Evolutionary conservation across 2,797 vertebrate genomes (phyloP).

Genomic region (Karalla daura): DNA sequence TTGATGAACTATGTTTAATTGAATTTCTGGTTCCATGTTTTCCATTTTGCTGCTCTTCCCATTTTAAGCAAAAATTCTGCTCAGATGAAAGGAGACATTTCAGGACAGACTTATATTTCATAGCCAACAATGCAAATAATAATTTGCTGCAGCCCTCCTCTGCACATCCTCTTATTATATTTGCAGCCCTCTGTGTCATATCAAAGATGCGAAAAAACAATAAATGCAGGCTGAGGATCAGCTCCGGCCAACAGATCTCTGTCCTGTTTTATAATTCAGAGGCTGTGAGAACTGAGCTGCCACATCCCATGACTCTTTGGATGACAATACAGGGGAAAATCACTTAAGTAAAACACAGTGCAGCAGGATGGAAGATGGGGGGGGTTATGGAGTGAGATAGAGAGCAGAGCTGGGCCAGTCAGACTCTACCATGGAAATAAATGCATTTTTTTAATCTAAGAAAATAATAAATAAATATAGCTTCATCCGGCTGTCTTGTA

Average conservation of each 20-base stretch:
- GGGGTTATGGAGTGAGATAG: constrained; percentile 33
- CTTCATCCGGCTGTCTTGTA: constrained; percentile 21
- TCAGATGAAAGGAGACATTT: neutral
- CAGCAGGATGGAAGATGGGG: constrained; percentile 18
- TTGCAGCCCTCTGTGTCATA: neutral
- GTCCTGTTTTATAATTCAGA: constrained; percentile 64
- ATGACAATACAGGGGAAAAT: constrained; percentile 59
- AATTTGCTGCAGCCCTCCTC: neutral
- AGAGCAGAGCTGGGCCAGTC: constrained; percentile 26
- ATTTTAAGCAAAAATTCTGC: neutral
- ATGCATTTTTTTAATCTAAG: constrained; percentile 43
- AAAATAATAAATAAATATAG: constrained; percentile 15
- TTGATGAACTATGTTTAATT: too few relatives aligned
- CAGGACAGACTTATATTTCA: neutral
- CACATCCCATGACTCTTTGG: constrained; percentile 50
- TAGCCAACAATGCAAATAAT: neutral
- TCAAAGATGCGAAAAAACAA: constrained; percentile 2
- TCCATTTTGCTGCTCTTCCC: neutral
- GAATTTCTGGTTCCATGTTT: neutral
- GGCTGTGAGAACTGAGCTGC: constrained; percentile 44
- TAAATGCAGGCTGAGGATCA: constrained; percentile 14
- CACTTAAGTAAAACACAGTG: constrained; percentile 60
- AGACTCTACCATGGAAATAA: constrained; percentile 49
- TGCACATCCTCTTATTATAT: neutral
- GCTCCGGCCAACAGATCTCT: constrained; percentile 30